Percentiles rank a stretch among this genome's conserved stretches.
Conservation (phyloP, 2,888 invertebrate genomes). For the Mesorhabditis sp. region DNA sequence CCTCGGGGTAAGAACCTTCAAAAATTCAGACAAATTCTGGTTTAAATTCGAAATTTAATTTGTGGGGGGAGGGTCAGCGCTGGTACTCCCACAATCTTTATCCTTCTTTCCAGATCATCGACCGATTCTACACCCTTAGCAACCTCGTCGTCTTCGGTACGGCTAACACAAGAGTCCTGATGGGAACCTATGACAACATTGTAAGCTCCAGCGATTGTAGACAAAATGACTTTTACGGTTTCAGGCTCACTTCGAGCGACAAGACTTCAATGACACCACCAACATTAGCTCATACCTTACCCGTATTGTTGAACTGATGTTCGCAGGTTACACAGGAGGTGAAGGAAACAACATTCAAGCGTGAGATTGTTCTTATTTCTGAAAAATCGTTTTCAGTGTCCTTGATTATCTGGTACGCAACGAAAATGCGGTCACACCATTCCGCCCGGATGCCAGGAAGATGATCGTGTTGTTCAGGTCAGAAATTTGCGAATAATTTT, state of each 20-base stretch:
- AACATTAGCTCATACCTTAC: constrained; percentile 14
- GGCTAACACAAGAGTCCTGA: constrained; percentile 15
- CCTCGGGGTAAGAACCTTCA: neutral
- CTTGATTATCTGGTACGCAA: neutral
- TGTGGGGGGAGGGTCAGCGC: too few relatives aligned
- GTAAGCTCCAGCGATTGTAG: neutral
- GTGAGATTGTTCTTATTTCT: constrained; percentile 12
- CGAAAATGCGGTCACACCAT: constrained; percentile 8
- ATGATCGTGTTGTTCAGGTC: neutral
- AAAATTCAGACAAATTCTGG: neutral
- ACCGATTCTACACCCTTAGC: constrained; percentile 15
- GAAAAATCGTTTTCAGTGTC: constrained; percentile 7
- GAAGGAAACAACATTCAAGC: constrained; percentile 32
- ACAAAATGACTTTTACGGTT: neutral
- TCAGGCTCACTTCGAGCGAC: constrained; percentile 11
- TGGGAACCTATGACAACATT: constrained; percentile 23
- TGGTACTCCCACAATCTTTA: neutral
- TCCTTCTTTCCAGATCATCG: constrained; percentile 16
- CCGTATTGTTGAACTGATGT: constrained; percentile 15
- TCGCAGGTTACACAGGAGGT: constrained; percentile 25
- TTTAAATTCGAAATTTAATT: too few relatives aligned
- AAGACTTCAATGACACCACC: constrained; percentile 20
- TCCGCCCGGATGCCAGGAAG: constrained; percentile 8
- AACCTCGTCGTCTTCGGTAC: constrained; percentile 13
- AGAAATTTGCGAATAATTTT: neutral